These are phyloP conservation scores for Sebastes itinus DNA, from an alignment of 2,797 vertebrate species.

Conservation along the genomic window DNA sequence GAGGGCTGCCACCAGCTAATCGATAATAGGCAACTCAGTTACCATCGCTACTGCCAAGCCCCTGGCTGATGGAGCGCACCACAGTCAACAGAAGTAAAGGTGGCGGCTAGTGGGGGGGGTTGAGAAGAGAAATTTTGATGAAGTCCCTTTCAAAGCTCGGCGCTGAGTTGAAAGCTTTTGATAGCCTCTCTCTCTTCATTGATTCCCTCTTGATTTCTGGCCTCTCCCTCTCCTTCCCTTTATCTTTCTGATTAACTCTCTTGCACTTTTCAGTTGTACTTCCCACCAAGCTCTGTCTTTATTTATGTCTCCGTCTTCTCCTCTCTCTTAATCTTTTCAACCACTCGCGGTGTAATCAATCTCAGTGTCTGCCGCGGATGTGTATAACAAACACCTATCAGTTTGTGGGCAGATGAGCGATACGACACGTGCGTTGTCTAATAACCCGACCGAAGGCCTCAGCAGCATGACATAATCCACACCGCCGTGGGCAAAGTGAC, in stretches of 20 bases:
- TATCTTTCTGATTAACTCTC: constrained; percentile 50
- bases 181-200: constrained; percentile 62
- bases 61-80: constrained; percentile 58
- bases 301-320: constrained; percentile 46
- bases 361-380: constrained; percentile 53
- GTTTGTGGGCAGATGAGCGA: constrained; percentile 45
- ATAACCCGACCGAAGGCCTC: constrained; percentile 7
- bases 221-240: neutral
- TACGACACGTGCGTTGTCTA: constrained; percentile 12
- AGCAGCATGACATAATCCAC: constrained; percentile 31
- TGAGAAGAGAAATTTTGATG: constrained; percentile 71
- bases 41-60: constrained; percentile 49
- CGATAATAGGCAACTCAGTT: constrained; percentile 74
- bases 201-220: constrained; percentile 60
- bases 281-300: constrained; percentile 43
- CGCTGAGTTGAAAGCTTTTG: constrained; percentile 66
- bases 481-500: constrained; percentile 38
- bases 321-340: constrained; percentile 66
- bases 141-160: constrained; percentile 69
- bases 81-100: constrained; percentile 45
- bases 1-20: constrained; percentile 61
- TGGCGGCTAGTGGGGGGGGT: neutral
- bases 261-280: constrained; percentile 49
- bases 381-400: constrained; percentile 55
- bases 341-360: constrained; percentile 65